These are phyloP conservation scores for Drosophila anomelani DNA, from an alignment of 2,888 invertebrate species.

Conservation along the genomic window DNA sequence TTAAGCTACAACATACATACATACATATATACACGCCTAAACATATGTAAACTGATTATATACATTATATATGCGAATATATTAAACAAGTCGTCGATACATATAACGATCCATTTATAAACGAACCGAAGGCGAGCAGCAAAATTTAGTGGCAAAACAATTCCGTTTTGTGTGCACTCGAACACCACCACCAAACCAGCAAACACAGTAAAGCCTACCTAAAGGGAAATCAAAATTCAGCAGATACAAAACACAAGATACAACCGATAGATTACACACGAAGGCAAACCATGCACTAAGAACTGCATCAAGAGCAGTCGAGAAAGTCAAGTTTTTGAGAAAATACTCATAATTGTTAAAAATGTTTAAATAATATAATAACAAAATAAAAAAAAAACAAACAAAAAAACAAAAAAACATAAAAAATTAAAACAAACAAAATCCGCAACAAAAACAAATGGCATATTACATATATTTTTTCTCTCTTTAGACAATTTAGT, in stretches of 20 bases:
- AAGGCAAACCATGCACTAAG: constrained; percentile 50
- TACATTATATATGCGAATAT: constrained; percentile 41
- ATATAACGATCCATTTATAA: constrained; percentile 50
- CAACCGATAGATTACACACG: constrained; percentile 32
- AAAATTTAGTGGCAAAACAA: constrained; percentile 40
- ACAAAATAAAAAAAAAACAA: constrained; percentile 55
- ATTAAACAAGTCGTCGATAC: constrained; percentile 27
- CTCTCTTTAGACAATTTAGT: constrained; percentile 81
- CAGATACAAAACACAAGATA: constrained; percentile 25
- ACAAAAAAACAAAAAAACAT: constrained; percentile 41
- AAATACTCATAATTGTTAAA: constrained; percentile 80
- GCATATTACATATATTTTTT: constrained; percentile 71
- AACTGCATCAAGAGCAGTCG: constrained; percentile 64
- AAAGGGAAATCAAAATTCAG: constrained; percentile 69
- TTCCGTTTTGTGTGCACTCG: constrained; percentile 36
- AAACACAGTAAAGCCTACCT: constrained; percentile 32
- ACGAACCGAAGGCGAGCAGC: constrained; percentile 31
- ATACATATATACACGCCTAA: constrained; percentile 26
- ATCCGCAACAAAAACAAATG: constrained; percentile 60
- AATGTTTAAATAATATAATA: constrained; percentile 66
- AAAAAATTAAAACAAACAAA: constrained; percentile 31
- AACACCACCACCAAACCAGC: constrained; percentile 24
- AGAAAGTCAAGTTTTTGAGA: constrained; percentile 68
- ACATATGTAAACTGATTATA: constrained; percentile 43
- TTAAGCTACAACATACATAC: constrained; percentile 45